Evolutionary conservation across 2,797 vertebrate genomes (phyloP), one percentile per base, ranked within the genome.

Genomic region (Pyrocephalus nanus): DNA sequence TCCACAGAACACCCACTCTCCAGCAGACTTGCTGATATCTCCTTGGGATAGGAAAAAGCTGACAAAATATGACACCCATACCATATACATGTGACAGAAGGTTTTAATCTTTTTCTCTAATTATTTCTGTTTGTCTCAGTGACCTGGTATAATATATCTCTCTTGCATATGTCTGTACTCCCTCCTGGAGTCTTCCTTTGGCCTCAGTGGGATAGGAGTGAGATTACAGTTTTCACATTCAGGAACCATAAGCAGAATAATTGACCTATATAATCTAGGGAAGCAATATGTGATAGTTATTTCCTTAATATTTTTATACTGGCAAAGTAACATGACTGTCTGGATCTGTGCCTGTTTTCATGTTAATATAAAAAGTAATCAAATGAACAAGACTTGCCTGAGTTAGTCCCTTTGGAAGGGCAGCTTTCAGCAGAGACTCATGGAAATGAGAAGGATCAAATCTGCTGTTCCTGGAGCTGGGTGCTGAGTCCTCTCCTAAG

Each of bases 1-100:
- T 94, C 69, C 7, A 54, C 42, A 65, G 34, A 92, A 95, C 94
- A 67, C 90, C 90, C 82, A 92, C 94, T 83, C 72, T 70, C 32
- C 85, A 83, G 61, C 89, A 93, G 75, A 86, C 48, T 92, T 85
- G 38, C 64, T 55, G 87, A 87, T 61, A 92, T 85, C 67, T 87
- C 74, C 69, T 72, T 64, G 79, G 69, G 69, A 23, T 83, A 71
- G 65, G 67, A 95, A 60, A 86, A 67, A 65, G 62, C 54, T 92
- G 86, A 61, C 15, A 65, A 64, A 87, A 76, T 36, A 23, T 42
- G 48, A 72, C 50, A 86, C 11, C 25, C 7, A 0, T 90, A 30
- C 71, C 25, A 27, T 60, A 25, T 50, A 53, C 0, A 1, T 58
- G 47, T 53, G 53, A 53, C 32, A 42, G 54, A 78, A 88, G 21